Conservation (phyloP, 2,888 invertebrate species). For the Eudemis profundana region DNA sequence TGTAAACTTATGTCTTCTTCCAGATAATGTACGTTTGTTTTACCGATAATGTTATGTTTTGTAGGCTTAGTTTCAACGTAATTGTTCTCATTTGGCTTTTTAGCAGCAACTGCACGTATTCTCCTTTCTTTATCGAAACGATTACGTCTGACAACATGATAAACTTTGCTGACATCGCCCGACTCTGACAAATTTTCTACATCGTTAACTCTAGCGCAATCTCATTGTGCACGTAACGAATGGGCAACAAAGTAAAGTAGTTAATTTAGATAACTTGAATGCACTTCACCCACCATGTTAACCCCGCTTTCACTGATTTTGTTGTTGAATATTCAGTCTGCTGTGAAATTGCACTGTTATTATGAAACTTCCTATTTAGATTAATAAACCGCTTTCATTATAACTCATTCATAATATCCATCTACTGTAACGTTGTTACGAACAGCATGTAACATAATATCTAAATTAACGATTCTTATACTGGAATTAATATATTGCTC, state of each 20-base stretch:
- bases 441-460: background rate
- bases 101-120: background rate
- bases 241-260: slow-evolving; percentile 20
- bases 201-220: slow-evolving; percentile 16
- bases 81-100: slow-evolving; percentile 6
- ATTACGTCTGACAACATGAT: slow-evolving; percentile 22
- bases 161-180: slow-evolving; percentile 18
- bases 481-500: background rate
- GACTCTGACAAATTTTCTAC: slow-evolving; percentile 25
- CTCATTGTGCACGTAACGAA: slow-evolving; percentile 19
- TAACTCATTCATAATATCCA: slow-evolving; percentile 20
- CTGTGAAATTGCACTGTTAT: slow-evolving; percentile 62
- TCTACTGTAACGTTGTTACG: background rate
- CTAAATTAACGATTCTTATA: no score
- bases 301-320: slow-evolving; percentile 62
- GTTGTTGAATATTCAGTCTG: slow-evolving; percentile 64
- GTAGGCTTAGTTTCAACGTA: background rate
- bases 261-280: slow-evolving; percentile 36
- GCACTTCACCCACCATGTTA: slow-evolving; percentile 32
- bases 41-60: background rate
- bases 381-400: slow-evolving; percentile 28
- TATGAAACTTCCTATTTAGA: slow-evolving; percentile 51
- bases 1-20: background rate
- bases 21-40: background rate
- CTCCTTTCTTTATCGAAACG: slow-evolving; percentile 20